Conservation (phyloP, 2,113 vertebrate genomes). For the Pseudolaguvia tuberculata region DNA sequence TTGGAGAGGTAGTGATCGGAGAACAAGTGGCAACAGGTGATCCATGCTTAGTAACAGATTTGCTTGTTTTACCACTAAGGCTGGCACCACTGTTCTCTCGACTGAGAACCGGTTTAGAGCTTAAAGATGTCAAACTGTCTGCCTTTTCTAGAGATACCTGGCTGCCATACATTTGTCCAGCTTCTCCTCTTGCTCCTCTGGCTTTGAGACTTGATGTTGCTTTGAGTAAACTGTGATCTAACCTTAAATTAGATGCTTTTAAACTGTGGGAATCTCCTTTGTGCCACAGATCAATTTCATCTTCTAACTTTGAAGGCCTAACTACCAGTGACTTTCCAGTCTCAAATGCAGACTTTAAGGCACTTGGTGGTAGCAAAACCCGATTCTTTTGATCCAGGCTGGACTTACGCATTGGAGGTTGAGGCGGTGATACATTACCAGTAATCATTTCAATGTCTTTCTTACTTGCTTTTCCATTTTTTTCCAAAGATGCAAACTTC, state of each 20-base stretch:
- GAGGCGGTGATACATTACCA: slow-evolving; percentile 74
- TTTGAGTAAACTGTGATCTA: slow-evolving; percentile 56
- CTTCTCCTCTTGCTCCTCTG: slow-evolving; percentile 72
- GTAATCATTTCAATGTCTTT: slow-evolving; percentile 64
- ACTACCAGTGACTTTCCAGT: slow-evolving; percentile 53
- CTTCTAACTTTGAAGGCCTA: slow-evolving; percentile 63
- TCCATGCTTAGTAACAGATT: slow-evolving; percentile 80
- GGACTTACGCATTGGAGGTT: slow-evolving; percentile 89
- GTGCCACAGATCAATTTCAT: slow-evolving; percentile 62
- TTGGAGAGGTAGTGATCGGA: slow-evolving; percentile 69
- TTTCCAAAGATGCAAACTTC: slow-evolving; percentile 75
- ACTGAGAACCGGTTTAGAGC: slow-evolving; percentile 68
- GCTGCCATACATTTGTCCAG: slow-evolving; percentile 70
- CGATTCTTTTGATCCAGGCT: slow-evolving; percentile 87
- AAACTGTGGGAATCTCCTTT: slow-evolving; percentile 62
- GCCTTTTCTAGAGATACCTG: slow-evolving; percentile 84
- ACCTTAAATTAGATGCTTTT: slow-evolving; percentile 71
- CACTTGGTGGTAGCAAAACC: slow-evolving; percentile 67
- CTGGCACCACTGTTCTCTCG: slow-evolving; percentile 75
- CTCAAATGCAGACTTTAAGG: slow-evolving; percentile 73
- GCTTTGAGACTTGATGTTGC: slow-evolving; percentile 75
- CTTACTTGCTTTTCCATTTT: slow-evolving; percentile 60
- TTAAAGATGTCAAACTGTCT: slow-evolving; percentile 74
- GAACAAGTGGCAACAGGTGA: slow-evolving; percentile 73
- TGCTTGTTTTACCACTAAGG: slow-evolving; percentile 71